Conservation (phyloP, 2,113 vertebrate genomes). For the Centropus bengalensis region DNA sequence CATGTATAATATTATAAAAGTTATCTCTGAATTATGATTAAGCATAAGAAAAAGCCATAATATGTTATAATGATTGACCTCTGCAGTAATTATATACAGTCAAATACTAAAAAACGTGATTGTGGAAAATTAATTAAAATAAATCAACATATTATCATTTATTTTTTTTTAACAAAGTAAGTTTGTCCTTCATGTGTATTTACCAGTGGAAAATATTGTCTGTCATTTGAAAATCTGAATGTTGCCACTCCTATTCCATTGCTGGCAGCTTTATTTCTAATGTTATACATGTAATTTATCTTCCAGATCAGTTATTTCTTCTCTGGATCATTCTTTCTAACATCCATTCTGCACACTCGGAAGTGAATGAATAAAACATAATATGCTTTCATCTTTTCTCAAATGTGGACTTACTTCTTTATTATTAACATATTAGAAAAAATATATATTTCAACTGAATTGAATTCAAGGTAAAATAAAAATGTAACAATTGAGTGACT, state of each 20-base stretch:
- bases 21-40: neutral
- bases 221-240: neutral
- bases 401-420: neutral
- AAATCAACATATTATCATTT: neutral
- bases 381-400: neutral
- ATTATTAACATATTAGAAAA: neutral
- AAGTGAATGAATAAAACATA: neutral
- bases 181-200: neutral
- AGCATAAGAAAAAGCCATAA: neutral
- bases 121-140: neutral
- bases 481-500: neutral
- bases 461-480: neutral
- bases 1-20: neutral
- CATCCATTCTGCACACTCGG: neutral
- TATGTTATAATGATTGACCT: neutral
- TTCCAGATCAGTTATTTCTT: neutral
- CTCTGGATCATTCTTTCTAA: neutral
- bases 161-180: neutral
- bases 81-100: neutral
- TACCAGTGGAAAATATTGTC: neutral
- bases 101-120: neutral
- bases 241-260: neutral
- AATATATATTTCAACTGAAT: neutral
- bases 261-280: neutral
- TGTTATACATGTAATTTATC: neutral